These are phyloP conservation scores for Semnornis frantzii DNA, from an alignment of 2,113 vertebrate genomes.

Conservation along the genomic window DNA sequence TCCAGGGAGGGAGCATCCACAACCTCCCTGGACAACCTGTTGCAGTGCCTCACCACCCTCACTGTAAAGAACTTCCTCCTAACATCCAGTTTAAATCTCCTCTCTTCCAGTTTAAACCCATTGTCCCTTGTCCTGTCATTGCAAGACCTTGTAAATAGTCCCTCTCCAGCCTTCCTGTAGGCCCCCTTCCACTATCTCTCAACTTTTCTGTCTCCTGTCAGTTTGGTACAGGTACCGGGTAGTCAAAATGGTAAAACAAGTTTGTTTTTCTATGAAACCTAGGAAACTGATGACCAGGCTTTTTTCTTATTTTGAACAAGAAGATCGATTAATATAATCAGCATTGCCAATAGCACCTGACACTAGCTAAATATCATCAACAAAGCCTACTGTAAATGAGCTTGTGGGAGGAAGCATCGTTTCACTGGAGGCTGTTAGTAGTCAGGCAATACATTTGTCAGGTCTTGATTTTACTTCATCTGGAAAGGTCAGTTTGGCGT, in stretches of 20 bases:
- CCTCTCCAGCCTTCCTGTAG: too few species aligned
- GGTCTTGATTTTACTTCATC: slow-evolving; percentile 16
- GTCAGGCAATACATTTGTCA: background rate
- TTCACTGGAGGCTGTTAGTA: slow-evolving; percentile 11
- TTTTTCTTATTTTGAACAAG: background rate
- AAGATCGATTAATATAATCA: background rate
- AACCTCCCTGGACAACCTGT: too few species aligned
- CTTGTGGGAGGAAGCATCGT: slow-evolving; percentile 7
- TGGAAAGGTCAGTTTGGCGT: slow-evolving; percentile 15
- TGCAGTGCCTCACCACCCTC: too few species aligned
- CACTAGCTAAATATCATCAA: background rate
- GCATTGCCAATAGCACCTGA: background rate
- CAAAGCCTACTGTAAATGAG: background rate
- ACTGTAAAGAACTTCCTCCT: too few species aligned
- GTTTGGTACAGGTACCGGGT: background rate
- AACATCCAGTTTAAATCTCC: too few species aligned
- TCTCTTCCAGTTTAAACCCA: too few species aligned
- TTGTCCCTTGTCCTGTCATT: too few species aligned
- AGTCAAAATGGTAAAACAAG: background rate
- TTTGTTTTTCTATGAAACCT: background rate
- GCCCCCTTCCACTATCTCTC: background rate
- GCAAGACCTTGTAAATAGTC: too few species aligned
- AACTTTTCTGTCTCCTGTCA: accelerated
- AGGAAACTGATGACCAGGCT: background rate
- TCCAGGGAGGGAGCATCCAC: too few species aligned